Evolutionary conservation across 2,113 vertebrate species (phyloP), one percentile per base, ranked within the genome.

Genomic region (Ornithorhynchus anatinus): DNA sequence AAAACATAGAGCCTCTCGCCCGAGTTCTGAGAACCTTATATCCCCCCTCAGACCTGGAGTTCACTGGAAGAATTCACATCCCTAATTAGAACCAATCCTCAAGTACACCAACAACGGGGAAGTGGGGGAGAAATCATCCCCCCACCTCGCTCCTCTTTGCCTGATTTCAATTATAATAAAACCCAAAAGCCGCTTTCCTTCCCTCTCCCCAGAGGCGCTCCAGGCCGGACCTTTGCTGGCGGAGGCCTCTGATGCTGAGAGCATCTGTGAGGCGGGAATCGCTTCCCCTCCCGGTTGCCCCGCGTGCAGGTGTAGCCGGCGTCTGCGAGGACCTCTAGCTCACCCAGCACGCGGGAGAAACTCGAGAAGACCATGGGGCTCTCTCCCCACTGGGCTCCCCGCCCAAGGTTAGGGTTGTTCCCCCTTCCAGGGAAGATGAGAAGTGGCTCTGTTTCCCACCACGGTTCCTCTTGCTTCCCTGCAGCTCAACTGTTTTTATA

Each of bases 71-170:
- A 91, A 82, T 65, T 59, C 68, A 59, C 43, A 72, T 79, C 85
- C 72, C 72, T 89, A 84, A 92, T 89, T 84, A 86, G 84, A 90
- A 79, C 36, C 29, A 32, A 6, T 5, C n/a, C n/a, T n/a, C n/a
- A n/a, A n/a, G n/a, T n/a, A 47, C 17, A 17, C 2, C 39, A 15
- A 74, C 38, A 10, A 65, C 42, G 5, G 25, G 33, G 1, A 40
- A 47, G 19, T 59, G 33, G 22, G 0, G 1, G 47, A 36, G 11
- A 68, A 2, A 8, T 7, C 7, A 5, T 38, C 61, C 39, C n/a
- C n/a, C 20, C 45, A 60, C 52, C 44, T 62, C 22, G 60, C 51
- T 13, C 3, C 23, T 59, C 47, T 1, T 8, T 53, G 72, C 36
- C 33, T 25, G 33, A 75, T 59, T 89, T 81, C 25, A 70, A 59